Conservation (phyloP, 92 coral and sea anemone species). For the Ricordea florida region DNA sequence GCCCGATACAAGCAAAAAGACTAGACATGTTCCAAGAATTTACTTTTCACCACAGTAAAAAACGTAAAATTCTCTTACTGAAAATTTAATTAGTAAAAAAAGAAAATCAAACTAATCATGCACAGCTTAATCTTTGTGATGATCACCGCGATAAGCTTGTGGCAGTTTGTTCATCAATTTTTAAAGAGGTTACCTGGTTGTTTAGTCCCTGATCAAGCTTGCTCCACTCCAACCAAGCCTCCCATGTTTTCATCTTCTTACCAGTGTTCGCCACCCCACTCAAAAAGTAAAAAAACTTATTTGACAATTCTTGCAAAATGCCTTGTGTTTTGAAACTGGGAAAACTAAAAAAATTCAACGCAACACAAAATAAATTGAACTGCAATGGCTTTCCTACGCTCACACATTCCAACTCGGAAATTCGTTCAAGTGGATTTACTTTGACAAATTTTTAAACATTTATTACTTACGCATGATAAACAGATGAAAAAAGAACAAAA, state of each 20-base stretch:
- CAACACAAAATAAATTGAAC: conserved; percentile 32
- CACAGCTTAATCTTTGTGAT: conserved; percentile 26
- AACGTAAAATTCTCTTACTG: conserved; percentile 36
- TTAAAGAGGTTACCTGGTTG: conserved; percentile 54
- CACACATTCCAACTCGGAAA: conserved; percentile 3
- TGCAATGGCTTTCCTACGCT: conserved; percentile 15
- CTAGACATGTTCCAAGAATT: neutral
- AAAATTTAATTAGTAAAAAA: neutral
- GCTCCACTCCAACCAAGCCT: conserved; percentile 16
- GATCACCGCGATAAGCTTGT: conserved; percentile 35
- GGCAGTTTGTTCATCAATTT: conserved; percentile 55
- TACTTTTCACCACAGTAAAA: neutral
- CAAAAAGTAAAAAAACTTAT: neutral
- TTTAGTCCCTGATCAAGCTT: conserved; percentile 3
- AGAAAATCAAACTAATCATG: conserved; percentile 14
- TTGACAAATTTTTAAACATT: conserved; percentile 29
- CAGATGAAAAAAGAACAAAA: neutral
- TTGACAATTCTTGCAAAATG: neutral
- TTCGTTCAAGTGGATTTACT: conserved; percentile 23
- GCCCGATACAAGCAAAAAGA: neutral
- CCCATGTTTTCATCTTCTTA: conserved; percentile 9
- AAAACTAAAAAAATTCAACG: conserved; percentile 21
- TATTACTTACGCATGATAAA: neutral
- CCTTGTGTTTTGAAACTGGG: neutral
- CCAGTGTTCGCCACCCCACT: conserved; percentile 19